Evolutionary conservation across 2,797 vertebrate genomes (phyloP).

Genomic region (Molossus molossus): DNA sequence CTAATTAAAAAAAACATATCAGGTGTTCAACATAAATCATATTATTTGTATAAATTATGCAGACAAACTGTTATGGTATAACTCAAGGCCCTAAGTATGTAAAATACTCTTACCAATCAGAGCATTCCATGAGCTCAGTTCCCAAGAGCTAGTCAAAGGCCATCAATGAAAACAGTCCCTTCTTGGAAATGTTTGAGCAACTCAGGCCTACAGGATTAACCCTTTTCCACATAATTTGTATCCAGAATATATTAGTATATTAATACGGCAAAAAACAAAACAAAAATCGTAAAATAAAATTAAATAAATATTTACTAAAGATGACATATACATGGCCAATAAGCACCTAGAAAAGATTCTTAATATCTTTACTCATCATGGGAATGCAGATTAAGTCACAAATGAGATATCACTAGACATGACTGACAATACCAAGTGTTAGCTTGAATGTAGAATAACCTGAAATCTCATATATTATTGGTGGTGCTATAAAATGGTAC

Average conservation of each 20-base stretch:
- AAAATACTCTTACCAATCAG: constrained; percentile 2
- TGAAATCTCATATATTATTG: background rate
- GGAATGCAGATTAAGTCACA: background rate
- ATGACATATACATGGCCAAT: background rate
- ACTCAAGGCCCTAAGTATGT: background rate
- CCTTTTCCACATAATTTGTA: background rate
- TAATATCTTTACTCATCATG: constrained; percentile 8
- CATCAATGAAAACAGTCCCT: background rate
- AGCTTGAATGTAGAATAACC: background rate
- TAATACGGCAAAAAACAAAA: constrained; percentile 17
- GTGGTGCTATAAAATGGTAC: background rate
- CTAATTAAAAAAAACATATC: background rate
- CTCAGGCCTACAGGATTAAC: background rate
- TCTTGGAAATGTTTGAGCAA: background rate
- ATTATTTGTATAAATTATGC: background rate
- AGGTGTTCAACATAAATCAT: background rate
- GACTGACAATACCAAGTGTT: background rate
- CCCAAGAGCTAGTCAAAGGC: background rate
- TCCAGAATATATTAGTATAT: constrained; percentile 3
- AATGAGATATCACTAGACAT: background rate
- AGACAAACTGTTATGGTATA: background rate
- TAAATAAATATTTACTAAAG: background rate
- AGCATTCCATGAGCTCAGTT: background rate
- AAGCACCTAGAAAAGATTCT: constrained; percentile 28
- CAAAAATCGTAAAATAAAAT: background rate